Evolutionary conservation across 2,113 vertebrate species (phyloP), one percentile per base, ranked within the genome.

Genomic region (Zosterops borbonicus): DNA sequence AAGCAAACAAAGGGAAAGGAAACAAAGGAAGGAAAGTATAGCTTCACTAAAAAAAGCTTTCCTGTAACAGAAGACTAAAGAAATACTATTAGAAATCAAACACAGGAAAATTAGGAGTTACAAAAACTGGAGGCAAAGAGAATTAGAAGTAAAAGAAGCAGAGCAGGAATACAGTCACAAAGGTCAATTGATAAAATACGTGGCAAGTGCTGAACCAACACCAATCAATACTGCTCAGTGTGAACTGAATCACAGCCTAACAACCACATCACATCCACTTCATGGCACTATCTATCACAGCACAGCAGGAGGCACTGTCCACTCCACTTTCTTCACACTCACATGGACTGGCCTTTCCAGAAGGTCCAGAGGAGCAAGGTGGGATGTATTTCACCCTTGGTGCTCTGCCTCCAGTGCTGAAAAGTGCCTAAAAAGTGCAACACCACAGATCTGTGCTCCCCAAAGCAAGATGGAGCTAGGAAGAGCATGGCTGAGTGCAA

Each of bases 161-260:
- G 90, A 97, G 68, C 78, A 92, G 83, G 92, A 95, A 96, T 85
- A 83, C 77, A 94, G 63, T 95, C 96, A 92, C 52, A 94, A 97
- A 98, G 96, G 96, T 97, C 97, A 97, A 93, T 90, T 97, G 97
- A 97, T 94, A 96, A 97, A 97, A 97, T 87, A 96, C 5, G 10
- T 65, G 96, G 93, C 91, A 81, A 96, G 96, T 11, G 1, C 83
- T 97, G 97, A 94, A 96, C 81, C 90, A 97, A 80, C 95, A 82
- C 95, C 95, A 96, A 97, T 97, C 97, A 96, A 97, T 98, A 98
- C 29, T 1, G 4, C 97, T 96, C 96, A 69, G 93, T 95, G 88
- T 87, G 94, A 98, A 95, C 78, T 11, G 31, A 95, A 97, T 93
- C 95, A 52, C 94, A 93, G 95, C 80, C 96, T 96, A 97, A 98